These are phyloP conservation scores for Adrianichthys oophorus DNA, from an alignment of 2,797 vertebrate species.

Conservation along the genomic window DNA sequence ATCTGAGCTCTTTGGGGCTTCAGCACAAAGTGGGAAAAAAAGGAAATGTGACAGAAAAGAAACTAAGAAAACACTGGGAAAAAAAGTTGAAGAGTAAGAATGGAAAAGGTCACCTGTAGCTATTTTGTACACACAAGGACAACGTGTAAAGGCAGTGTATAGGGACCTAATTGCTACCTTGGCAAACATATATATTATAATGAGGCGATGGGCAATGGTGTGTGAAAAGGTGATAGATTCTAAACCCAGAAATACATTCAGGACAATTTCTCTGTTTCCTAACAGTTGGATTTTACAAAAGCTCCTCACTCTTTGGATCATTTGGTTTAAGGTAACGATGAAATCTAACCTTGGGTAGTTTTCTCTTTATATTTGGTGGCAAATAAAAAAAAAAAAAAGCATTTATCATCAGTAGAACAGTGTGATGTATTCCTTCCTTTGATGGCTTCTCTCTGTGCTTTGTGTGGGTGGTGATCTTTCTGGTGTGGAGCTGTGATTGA, in stretches of 20 bases:
- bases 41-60: not conserved
- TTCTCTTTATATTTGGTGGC: conserved; percentile 5
- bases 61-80: not conserved
- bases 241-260: not conserved
- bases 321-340: conserved; percentile 10
- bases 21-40: not conserved
- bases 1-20: not conserved
- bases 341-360: conserved; percentile 1
- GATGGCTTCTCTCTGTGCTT: conserved; percentile 20
- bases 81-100: not conserved
- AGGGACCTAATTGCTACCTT: conserved; percentile 1
- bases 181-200: conserved; percentile 4
- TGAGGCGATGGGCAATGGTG: not conserved
- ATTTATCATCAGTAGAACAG: conserved; percentile 14
- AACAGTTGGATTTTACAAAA: conserved; percentile 1
- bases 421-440: conserved; percentile 18
- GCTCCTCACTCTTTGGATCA: not conserved
- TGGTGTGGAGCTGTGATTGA: conserved; percentile 10
- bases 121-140: not conserved
- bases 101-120: not conserved
- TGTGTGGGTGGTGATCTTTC: conserved; percentile 28
- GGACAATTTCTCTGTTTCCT: not conserved
- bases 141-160: conserved; percentile 11
- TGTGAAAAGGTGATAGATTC: not conserved
- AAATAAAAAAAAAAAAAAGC: conserved; percentile 1